Evolutionary conservation across 2,888 invertebrate species (phyloP), one percentile per base, ranked within the genome.

Genomic region (Cheilosia vulpina): DNA sequence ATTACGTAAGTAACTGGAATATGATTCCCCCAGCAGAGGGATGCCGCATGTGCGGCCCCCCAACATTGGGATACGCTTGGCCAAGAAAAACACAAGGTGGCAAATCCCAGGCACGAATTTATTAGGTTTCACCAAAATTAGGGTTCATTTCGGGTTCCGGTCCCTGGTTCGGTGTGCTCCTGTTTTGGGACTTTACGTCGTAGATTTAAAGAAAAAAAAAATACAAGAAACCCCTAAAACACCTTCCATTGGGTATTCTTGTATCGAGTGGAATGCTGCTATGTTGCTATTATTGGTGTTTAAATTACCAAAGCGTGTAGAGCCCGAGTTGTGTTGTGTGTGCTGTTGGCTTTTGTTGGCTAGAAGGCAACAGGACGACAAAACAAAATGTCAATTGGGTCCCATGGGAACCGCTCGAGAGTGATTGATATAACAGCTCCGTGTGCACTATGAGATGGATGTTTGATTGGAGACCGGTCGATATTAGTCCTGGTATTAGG

Each of bases 91-190:
- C 31, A 69, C 43, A 52, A 68, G 63, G 63, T 58, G 76, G 62
- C 43, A 71, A 71, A 78, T 77, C 65, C 71, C 65, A 65, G 53
- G 71, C 58, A 72, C 77, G 58, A 82, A 53, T 78, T 78, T 82
- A 77, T 82, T 78, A 62, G 60, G 65, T 78, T 77, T 50, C 71
- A 82, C 43, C 62, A 77, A 78, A 82, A 82, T 77, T 77, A 65
- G 60, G 82, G 78, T 82, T 65, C 66, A 65, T 65, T 71, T 62
- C 45, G 38, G 65, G 71, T 71, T 77, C 53, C 71, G 65, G 71
- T 53, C 60, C 47, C 31, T 66, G 13, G 58, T 50, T 57, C 50
- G 34, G 19, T 53, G 45, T 9, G 31, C 69, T 41, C 50, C 38
- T 58, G 19, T 50, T 57, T 31, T 50, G 78, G 53, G 65, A 82